Percentiles rank a stretch among this genome's conserved stretches.
These are phyloP conservation scores for Eustalomyia histrio DNA, from an alignment of 2,888 invertebrate species.

Conservation along the genomic window DNA sequence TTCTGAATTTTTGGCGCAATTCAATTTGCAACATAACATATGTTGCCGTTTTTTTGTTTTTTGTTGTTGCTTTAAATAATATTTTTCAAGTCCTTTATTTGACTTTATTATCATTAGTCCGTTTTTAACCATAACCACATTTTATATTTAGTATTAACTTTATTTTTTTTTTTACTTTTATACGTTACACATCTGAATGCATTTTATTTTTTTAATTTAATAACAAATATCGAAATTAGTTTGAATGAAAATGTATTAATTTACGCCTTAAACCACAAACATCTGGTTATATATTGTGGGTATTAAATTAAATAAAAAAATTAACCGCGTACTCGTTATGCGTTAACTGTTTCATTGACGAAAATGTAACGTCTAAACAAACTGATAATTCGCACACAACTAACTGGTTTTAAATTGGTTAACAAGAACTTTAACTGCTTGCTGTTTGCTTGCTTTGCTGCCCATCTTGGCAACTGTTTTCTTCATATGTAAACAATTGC, in stretches of 20 bases:
- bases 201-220: neutral
- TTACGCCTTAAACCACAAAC: constrained; percentile 51
- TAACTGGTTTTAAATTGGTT: constrained; percentile 58
- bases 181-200: neutral
- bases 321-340: neutral
- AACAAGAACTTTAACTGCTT: constrained; percentile 48
- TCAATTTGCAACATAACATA: constrained; percentile 58
- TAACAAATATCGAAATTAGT: constrained; percentile 7
- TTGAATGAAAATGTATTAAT: constrained; percentile 27
- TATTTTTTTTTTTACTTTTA: constrained; percentile 3
- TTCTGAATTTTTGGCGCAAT: constrained; percentile 53
- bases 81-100: too few relatives aligned
- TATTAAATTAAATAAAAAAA: neutral
- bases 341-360: constrained; percentile 16
- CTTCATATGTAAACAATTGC: constrained; percentile 50
- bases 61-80: too few relatives aligned
- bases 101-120: neutral
- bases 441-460: neutral
- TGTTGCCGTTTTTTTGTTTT: constrained; percentile 43
- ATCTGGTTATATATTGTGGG: constrained; percentile 21
- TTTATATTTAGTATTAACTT: neutral
- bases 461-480: constrained; percentile 22
- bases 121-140: neutral
- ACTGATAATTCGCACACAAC: constrained; percentile 60
- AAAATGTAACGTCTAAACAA: constrained; percentile 48